Percentiles rank a stretch among this genome's conserved stretches.
These are phyloP conservation scores for Cydia amplana DNA, from an alignment of 1,140 invertebrate species.

Conservation along the genomic window DNA sequence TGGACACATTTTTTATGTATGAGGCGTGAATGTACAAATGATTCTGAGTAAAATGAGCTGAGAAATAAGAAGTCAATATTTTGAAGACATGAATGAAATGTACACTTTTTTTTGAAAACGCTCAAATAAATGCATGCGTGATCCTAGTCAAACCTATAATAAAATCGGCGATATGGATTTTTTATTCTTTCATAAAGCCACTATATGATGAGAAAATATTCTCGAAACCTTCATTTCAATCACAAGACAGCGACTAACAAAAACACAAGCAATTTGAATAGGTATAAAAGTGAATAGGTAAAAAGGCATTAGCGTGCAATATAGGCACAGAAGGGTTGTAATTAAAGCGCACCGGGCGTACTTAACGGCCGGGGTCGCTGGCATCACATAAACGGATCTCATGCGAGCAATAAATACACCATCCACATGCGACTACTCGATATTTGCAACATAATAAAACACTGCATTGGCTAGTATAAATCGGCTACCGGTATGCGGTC, in stretches of 20 bases:
- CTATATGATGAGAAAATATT: neutral
- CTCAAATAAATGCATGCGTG: neutral
- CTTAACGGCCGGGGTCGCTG: constrained; percentile 31
- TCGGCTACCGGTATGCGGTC: neutral
- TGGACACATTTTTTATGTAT: too few species aligned
- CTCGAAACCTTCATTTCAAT: neutral
- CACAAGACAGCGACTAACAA: neutral
- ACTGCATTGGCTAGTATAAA: neutral
- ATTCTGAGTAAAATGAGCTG: too few species aligned
- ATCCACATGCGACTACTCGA: constrained; percentile 18
- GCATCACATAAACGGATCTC: constrained; percentile 28
- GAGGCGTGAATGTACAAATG: too few species aligned
- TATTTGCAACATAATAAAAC: constrained; percentile 27
- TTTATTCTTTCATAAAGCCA: neutral
- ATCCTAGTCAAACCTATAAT: neutral
- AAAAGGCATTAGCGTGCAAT: constrained; percentile 1
- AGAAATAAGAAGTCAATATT: too few species aligned
- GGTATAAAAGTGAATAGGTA: constrained; percentile 5
- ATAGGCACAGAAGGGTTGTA: constrained; percentile 10
- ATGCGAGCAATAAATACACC: constrained; percentile 31
- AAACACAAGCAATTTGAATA: neutral
- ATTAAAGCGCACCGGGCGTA: constrained; percentile 29
- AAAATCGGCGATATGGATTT: too few species aligned
- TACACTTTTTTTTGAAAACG: too few species aligned
- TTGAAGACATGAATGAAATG: too few species aligned